Evolutionary conservation across 2,113 vertebrate species (phyloP).

Genomic region (Hippocampus abdominalis): DNA sequence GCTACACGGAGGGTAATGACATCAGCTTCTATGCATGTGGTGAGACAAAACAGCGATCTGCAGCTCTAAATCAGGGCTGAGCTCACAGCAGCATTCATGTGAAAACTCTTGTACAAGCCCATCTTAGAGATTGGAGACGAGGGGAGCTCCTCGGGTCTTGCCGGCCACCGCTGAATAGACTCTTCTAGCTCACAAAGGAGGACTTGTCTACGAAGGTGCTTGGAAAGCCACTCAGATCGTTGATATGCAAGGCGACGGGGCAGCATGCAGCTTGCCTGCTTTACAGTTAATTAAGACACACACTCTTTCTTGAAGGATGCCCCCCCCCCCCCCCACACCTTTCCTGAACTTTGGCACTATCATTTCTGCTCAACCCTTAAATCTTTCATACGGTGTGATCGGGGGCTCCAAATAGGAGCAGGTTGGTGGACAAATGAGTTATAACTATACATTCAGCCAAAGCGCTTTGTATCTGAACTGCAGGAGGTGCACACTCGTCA

Average conservation of each 20-base stretch:
- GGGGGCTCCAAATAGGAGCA: background rate
- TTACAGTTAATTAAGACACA: conserved; percentile 76
- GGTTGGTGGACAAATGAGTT: background rate
- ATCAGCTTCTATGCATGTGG: conserved; percentile 4
- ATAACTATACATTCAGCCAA: background rate
- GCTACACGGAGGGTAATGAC: background rate
- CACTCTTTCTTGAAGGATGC: conserved; percentile 63
- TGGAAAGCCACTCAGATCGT: conserved; percentile 74
- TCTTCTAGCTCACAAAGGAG: conserved; percentile 76
- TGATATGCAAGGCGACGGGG: conserved; percentile 82
- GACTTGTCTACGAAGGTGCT: conserved; percentile 77
- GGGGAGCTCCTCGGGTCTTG: conserved; percentile 40
- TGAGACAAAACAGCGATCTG: conserved; percentile 4
- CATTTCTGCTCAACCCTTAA: conserved; percentile 44
- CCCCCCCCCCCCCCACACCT: conserved; percentile 31
- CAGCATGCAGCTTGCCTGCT: conserved; percentile 70
- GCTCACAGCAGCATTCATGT: conserved; percentile 25
- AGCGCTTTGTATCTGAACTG: background rate
- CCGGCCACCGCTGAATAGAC: conserved; percentile 60
- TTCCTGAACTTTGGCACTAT: conserved; percentile 32
- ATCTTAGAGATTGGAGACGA: conserved; percentile 37
- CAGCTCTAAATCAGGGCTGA: conserved; percentile 1
- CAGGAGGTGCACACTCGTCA: conserved; percentile 3
- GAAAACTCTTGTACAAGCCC: conserved; percentile 29
- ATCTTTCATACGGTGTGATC: conserved; percentile 7